Base-by-base conservation (phyloP, 2,888 invertebrate genomes). In the Barypeithes pellucidus region DNA sequence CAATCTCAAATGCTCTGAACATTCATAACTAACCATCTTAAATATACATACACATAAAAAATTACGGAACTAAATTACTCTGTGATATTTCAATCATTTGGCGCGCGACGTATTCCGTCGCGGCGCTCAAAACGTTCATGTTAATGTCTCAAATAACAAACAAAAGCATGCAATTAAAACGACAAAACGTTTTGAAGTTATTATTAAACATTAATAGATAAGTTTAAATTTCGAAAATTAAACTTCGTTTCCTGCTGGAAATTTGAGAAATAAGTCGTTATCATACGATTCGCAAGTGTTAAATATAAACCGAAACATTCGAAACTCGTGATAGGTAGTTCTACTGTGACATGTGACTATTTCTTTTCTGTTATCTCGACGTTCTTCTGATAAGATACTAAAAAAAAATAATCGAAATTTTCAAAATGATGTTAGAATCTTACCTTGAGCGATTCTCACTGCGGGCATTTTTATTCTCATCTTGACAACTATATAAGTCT, bases 381-480 rank as follows among this genome's bases (percentile, higher is more conserved):
- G 7, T 16, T 43, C n/a, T 16, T n/a, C 43, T 43, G 14, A 43
- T 16, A 43, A 43, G 16, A 43, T 24, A 11, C n/a, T 29, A 29
- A 24, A 7, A 52, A 29, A 52, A 29, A 52, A 11, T 5, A 4
- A 45, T 3, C 20, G 7, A 50, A 50, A 24, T n/a, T 3, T 24
- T 29, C n/a, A 29, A 29, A 29, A 29, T 29, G 14, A 2, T 20
- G 60, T 66, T 29, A 9, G 4, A 54, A 36, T 87, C 92, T 92
- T 90, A 95, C 96, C 96, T 95, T 96, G 95, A 90, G 95, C 95
- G 91, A 96, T 96, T 90, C 95, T 93, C 90, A 95, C 95, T 88
- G 96, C 96, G 89, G 95, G 96, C 95, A 95, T 96, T 92, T 96
- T 96, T 91, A 95, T 96, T 95, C 96, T 94, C 96, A 96, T 96